These are phyloP conservation scores for Amblyopsis hoosieri DNA, from an alignment of 2,797 vertebrate genomes.

Conservation along the genomic window DNA sequence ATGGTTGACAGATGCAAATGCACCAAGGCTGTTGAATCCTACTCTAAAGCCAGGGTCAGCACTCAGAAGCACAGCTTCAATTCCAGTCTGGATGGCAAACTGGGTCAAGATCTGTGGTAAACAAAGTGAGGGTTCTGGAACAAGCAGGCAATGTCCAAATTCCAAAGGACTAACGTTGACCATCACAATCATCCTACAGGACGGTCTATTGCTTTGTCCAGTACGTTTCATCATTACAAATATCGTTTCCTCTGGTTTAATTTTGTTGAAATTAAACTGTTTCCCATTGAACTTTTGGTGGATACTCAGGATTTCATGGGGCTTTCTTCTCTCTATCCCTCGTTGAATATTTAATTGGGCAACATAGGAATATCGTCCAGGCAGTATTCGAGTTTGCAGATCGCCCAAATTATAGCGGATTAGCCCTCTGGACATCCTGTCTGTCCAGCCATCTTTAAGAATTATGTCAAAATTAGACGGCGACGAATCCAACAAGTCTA, in stretches of 20 bases:
- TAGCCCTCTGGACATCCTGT: slow-evolving; percentile 80
- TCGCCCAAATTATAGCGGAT: slow-evolving; percentile 85
- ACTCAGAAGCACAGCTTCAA: slow-evolving; percentile 88
- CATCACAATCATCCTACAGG: slow-evolving; percentile 73
- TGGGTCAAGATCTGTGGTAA: slow-evolving; percentile 72
- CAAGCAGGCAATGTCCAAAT: slow-evolving; percentile 88
- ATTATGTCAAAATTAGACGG: slow-evolving; percentile 79
- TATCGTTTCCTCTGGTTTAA: slow-evolving; percentile 82
- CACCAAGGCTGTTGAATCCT: slow-evolving; percentile 94
- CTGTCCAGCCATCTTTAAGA: slow-evolving; percentile 79
- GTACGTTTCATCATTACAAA: slow-evolving; percentile 72
- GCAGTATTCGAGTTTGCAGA: slow-evolving; percentile 80
- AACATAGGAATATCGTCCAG: slow-evolving; percentile 77
- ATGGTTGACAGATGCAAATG: slow-evolving; percentile 92
- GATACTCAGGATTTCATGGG: slow-evolving; percentile 84
- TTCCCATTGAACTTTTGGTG: slow-evolving; percentile 80
- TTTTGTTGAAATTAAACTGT: slow-evolving; percentile 88
- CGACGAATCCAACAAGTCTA: background rate
- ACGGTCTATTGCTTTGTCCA: background rate
- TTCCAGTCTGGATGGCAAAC: slow-evolving; percentile 63
- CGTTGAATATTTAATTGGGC: slow-evolving; percentile 88
- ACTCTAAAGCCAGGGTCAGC: slow-evolving; percentile 83
- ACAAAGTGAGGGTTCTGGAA: slow-evolving; percentile 80
- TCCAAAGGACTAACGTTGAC: slow-evolving; percentile 92
- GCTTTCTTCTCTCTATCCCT: slow-evolving; percentile 80